Percentiles rank a stretch among this genome's conserved stretches.
Evolutionary conservation across 2,113 vertebrate species (phyloP).

Genomic region (Cervus canadensis): DNA sequence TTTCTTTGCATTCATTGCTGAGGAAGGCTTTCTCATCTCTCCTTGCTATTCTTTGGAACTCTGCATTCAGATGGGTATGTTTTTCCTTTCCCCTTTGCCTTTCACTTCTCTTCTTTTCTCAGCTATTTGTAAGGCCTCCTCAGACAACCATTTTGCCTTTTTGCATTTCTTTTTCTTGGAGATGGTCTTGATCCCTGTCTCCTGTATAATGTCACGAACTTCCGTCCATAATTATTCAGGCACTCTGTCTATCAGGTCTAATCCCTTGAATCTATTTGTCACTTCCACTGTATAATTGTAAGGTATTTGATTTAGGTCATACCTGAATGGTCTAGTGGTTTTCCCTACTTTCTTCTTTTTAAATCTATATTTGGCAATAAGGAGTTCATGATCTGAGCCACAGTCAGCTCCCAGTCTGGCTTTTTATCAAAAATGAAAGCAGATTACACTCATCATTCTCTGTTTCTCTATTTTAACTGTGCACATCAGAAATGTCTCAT

Average conservation of each 20-base stretch:
- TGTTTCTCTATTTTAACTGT: background rate
- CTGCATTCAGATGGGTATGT: accelerated
- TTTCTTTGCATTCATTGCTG: background rate
- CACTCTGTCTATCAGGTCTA: background rate
- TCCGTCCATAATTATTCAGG: background rate
- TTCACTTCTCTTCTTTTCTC: background rate
- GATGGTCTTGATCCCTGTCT: background rate
- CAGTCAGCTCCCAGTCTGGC: background rate
- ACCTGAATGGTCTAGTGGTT: background rate
- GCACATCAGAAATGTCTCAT: background rate
- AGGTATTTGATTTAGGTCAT: background rate
- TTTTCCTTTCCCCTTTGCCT: background rate
- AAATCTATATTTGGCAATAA: background rate
- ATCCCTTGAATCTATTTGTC: background rate
- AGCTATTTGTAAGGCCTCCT: background rate
- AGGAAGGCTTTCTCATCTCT: background rate
- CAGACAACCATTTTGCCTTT: background rate
- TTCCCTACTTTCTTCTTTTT: background rate
- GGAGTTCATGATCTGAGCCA: background rate
- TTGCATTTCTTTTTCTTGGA: background rate
- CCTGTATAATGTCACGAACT: background rate
- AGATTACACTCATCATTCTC: background rate
- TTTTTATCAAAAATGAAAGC: background rate
- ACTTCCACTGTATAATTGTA: background rate
- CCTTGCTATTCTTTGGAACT: background rate